phyloP scores from a whole-genome alignment of 2,113 vertebrate genomes.

The Anser cygnoides region DNA sequence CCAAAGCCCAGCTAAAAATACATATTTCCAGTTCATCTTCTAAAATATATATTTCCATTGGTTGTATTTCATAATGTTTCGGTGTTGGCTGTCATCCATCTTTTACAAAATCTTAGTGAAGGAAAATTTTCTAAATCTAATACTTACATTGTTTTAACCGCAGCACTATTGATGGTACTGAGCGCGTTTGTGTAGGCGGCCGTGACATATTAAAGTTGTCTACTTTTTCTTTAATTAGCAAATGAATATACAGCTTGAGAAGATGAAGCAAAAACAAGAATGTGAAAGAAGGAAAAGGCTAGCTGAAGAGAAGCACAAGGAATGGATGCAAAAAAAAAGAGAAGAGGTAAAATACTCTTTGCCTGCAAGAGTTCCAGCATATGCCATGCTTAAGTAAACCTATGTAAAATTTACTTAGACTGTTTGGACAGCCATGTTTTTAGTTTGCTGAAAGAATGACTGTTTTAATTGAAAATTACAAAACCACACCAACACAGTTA shows the following conservation, averaged over 20 bases:
- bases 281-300: conserved; percentile 79
- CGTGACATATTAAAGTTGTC: not conserved
- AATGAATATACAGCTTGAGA: conserved; percentile 73
- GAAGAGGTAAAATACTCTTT: conserved; percentile 77
- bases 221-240: conserved; percentile 71
- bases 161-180: not conserved
- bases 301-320: conserved; percentile 84
- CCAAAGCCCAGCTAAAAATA: not conserved
- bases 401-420: not conserved
- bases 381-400: not conserved
- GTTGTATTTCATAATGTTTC: not conserved
- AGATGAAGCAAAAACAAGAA: conserved; percentile 76
- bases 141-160: not conserved
- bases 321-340: conserved; percentile 88
- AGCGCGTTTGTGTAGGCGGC: not conserved
- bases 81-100: not conserved
- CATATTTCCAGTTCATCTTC: not conserved
- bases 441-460: not conserved
- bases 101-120: not conserved
- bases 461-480: not conserved
- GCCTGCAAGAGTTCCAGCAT: not conserved
- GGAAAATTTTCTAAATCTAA: not conserved
- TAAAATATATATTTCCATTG: not conserved
- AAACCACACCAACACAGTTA: not conserved
- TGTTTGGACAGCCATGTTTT: not conserved